These are phyloP conservation scores for Spodoptera exigua DNA, from an alignment of 2,888 invertebrate genomes.

Conservation along the genomic window DNA sequence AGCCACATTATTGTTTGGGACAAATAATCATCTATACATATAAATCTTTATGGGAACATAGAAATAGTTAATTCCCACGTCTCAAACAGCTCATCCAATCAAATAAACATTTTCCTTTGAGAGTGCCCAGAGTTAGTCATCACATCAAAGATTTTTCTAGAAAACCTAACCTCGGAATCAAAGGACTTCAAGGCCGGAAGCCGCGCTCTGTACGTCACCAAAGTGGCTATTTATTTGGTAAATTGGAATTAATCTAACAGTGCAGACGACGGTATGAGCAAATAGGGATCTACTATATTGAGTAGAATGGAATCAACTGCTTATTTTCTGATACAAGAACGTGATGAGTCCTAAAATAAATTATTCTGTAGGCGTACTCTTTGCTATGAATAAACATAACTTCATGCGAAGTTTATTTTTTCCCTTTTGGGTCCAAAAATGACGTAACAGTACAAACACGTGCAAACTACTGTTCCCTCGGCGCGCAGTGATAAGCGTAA, in stretches of 20 bases:
- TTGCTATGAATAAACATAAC: neutral
- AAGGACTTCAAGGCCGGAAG: conserved; percentile 29
- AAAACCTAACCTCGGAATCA: conserved; percentile 15
- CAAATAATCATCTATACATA: neutral
- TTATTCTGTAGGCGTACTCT: conserved; percentile 4
- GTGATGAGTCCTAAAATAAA: neutral
- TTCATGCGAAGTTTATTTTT: conserved; percentile 1
- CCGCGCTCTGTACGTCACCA: conserved; percentile 9
- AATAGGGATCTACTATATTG: conserved; percentile 31
- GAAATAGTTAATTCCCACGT: conserved; percentile 21
- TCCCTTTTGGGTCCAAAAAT: conserved; percentile 8
- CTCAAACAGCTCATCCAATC: neutral
- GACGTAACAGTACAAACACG: conserved; percentile 7
- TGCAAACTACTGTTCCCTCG: neutral
- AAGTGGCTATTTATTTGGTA: conserved; percentile 31
- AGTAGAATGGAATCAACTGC: conserved; percentile 21
- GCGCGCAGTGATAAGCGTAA: conserved; percentile 27
- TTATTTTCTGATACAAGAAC: conserved; percentile 3
- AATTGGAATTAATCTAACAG: conserved; percentile 31
- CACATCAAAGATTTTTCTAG: conserved; percentile 15
- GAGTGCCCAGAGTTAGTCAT: no score
- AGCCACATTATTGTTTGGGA: conserved; percentile 17
- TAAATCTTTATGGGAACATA: conserved; percentile 22
- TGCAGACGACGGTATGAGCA: conserved; percentile 14
- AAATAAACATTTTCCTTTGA: no score